Evolutionary conservation across 1,140 invertebrate species (phyloP).

Genomic region (Danaus melanippus): DNA sequence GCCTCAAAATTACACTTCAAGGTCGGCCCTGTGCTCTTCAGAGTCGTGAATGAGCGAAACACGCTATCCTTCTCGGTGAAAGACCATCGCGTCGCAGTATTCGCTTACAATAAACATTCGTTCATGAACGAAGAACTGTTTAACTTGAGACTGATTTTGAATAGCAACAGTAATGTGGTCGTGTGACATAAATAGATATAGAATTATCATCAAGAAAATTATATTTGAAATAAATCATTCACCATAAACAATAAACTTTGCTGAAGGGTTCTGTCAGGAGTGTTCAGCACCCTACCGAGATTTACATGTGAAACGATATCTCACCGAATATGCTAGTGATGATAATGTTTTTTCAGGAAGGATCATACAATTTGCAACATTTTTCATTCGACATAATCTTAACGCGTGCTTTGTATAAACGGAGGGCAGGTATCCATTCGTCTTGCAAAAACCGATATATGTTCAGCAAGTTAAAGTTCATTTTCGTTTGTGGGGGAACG

Average conservation of each 20-base stretch:
- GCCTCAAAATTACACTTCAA: conserved; percentile 6
- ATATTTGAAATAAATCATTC: too few species aligned
- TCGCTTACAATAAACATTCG: conserved; percentile 20
- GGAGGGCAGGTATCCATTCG: conserved; percentile 15
- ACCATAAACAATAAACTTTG: too few species aligned
- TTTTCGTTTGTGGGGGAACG: conserved; percentile 25
- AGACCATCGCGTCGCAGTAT: conserved; percentile 43
- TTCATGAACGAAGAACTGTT: too few species aligned
- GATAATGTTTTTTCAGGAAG: conserved; percentile 65
- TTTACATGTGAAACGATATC: conserved; percentile 63
- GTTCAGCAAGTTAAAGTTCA: conserved; percentile 28
- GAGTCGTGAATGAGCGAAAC: conserved; percentile 42
- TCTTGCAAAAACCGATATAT: too few species aligned
- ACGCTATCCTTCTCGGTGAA: conserved; percentile 56
- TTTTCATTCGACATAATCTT: conserved; percentile 65
- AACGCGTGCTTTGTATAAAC: conserved; percentile 50
- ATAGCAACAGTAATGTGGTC: too few species aligned
- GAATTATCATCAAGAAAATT: too few species aligned
- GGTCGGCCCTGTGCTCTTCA: conserved; percentile 34
- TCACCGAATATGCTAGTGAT: conserved; percentile 41
- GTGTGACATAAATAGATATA: too few species aligned
- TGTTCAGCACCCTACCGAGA: conserved; percentile 40
- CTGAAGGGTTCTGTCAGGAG: conserved; percentile 10
- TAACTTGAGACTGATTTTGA: too few species aligned
- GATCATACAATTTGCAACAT: conserved; percentile 67